Evolutionary conservation across 2,113 vertebrate species (phyloP), one percentile per base, ranked within the genome.

Genomic region (Trematomus loennbergii): DNA sequence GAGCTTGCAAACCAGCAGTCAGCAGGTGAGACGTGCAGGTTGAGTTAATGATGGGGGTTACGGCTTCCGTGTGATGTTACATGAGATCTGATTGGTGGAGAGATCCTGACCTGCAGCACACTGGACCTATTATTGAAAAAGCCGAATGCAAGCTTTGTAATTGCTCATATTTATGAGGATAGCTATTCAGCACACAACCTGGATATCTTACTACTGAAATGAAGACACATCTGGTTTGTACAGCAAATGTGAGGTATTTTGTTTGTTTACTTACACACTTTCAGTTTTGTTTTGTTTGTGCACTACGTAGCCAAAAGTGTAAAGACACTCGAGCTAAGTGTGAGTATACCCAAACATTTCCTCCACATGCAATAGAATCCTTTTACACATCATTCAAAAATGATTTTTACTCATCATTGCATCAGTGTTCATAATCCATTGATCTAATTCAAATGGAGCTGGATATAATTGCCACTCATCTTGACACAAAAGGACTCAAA

Each of bases 71-170:
- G 79, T 88, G 83, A 88, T 86, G 83, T 72, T 83, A 79, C 74
- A 75, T 71, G 78, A 74, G 74, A 67, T 78, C 22, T 86, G 78
- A 86, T 86, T 89, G 75, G 81, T 45, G 12, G 57, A 89, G 85
- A 84, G 65, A 74, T 79, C 36, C 65, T 84, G 82, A 60, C 68
- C 88, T 66, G 53, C 36, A 52, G 49, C 60, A 65, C 75, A 59
- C 65, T 77, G 45, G 45, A 55, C 43, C 46, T 29, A 65, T 79
- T 79, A 72, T 22, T 75, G 60, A 75, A 63, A 73, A 83, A 64
- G 54, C 45, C 20, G 70, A 20, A 60, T 65, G 76, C 65, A 66
- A 46, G 69, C 59, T 75, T 72, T 67, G 20, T 69, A 77, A 75
- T 66, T 75, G 50, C 22, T 75, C 12, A 12, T 17, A 9, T 62